phyloP scores from a whole-genome alignment of 2,797 vertebrate genomes.

The Phrynocephalus guinanensis region DNA sequence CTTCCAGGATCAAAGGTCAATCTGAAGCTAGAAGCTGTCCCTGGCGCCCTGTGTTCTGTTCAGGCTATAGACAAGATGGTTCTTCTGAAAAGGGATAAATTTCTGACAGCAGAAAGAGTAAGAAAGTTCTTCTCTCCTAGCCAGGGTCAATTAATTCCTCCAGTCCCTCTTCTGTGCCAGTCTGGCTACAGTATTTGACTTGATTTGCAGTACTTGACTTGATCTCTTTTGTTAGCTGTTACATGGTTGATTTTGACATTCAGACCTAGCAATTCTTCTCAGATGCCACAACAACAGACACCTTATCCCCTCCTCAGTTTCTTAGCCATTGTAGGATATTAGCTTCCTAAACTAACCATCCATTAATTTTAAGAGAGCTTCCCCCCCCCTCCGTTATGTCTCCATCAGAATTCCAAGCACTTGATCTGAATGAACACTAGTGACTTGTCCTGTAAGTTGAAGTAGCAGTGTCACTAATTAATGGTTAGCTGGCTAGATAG shows the following conservation, averaged over 20 bases:
- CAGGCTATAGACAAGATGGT: constrained; percentile 86
- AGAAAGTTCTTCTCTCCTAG: constrained; percentile 16
- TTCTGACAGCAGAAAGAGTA: constrained; percentile 78
- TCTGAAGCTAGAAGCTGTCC: constrained; percentile 78
- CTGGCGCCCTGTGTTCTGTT: constrained; percentile 86
- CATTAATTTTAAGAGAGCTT: not conserved
- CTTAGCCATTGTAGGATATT: not conserved
- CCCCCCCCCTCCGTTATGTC: not conserved
- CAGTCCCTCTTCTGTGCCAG: not conserved
- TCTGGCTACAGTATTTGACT: not conserved
- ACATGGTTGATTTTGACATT: not conserved
- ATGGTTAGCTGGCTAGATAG: not conserved
- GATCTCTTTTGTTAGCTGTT: not conserved
- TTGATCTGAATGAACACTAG: not conserved
- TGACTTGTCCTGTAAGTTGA: not conserved
- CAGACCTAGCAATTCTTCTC: not conserved
- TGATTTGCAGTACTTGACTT: not conserved
- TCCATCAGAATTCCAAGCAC: not conserved
- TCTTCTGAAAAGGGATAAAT: constrained; percentile 73
- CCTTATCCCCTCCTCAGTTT: too few species aligned
- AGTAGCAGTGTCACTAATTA: not conserved
- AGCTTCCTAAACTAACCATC: not conserved
- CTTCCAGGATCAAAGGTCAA: constrained; percentile 79
- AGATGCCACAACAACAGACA: not conserved
- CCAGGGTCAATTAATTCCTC: not conserved